These are phyloP conservation scores for Ochropleura plecta DNA, from an alignment of 2,888 invertebrate genomes.

Conservation along the genomic window DNA sequence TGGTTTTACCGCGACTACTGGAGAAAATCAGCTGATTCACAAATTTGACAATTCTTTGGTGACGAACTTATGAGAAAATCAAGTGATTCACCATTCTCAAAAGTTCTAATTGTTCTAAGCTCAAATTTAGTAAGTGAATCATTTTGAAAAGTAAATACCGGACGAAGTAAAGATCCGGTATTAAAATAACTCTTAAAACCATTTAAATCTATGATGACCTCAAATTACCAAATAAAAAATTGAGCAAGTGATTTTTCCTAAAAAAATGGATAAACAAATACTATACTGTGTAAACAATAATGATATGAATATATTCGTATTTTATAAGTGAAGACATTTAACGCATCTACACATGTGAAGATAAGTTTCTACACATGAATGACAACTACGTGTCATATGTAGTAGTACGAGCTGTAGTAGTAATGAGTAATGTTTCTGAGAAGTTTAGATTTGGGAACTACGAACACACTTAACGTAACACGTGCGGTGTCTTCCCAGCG, in stretches of 20 bases:
- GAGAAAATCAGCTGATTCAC: conserved; percentile 40
- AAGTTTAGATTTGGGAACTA: conserved; percentile 27
- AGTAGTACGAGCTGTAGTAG: conserved; percentile 3
- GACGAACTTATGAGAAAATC: conserved; percentile 11
- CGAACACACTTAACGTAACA: conserved; percentile 12
- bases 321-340: not conserved
- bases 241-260: not conserved
- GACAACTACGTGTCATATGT: conserved; percentile 9
- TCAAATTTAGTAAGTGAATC: conserved; percentile 19
- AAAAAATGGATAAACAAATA: too few relatives aligned
- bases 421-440: conserved; percentile 38
- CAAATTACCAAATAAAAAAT: not conserved
- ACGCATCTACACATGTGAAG: not conserved
- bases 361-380: conserved; percentile 23
- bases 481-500: conserved; percentile 4
- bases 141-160: not conserved
- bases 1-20: conserved; percentile 15
- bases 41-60: not conserved
- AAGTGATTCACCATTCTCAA: conserved; percentile 27
- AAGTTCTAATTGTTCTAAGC: conserved; percentile 8
- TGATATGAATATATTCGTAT: not conserved
- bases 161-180: not conserved
- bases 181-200: not conserved
- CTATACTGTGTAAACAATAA: not conserved
- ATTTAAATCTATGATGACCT: not conserved